Base-by-base conservation (phyloP, 2,888 invertebrate genomes). In the Aphodius sticticus region DNA sequence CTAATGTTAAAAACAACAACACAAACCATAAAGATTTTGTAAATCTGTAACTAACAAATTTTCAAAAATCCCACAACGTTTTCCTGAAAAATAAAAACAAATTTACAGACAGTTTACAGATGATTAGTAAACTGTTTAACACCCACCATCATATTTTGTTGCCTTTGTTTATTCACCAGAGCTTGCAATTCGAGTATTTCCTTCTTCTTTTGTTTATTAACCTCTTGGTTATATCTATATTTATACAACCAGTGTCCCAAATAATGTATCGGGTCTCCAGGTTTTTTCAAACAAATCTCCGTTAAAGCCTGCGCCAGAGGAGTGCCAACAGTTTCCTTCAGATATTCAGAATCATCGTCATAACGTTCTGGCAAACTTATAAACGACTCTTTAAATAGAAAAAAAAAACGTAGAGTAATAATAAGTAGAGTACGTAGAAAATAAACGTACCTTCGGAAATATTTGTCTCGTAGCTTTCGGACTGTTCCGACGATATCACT, bases 181-280 rank as follows among this genome's bases (percentile, higher is more conserved):
- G 1, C 74, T 74, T 74, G 36, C 35, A 90, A 83, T 72, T 85
- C 87, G 53, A 87, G 86, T 84, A 85, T 37, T 83, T 89, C 87
- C 7, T 84, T 83, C 79, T 85, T 86, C 76, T 86, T 84, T 7
- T 84, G 78, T 74, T 86, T 84, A 38, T 86, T 85, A 12, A 86
- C 79, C 82, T 90, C 90, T 82, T 90, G 88, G 81, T 88, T 90
- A 82, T 88, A 90, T 69, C 89, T 86, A 84, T 90, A 91, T 85
- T 90, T 89, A 79, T 90, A 87, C 15, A 91, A 84, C 90, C 90
- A 91, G 82, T 90, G 90, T 6, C 87, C 90, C 38, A 91, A 84
- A 82, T 90, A 90, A 82, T 88, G 88, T n/a, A 91, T 88, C 0
- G 91, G 91, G 84, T 90, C 90, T 72, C 84, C 81, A 2, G 91